phyloP scores from a whole-genome alignment of 2,113 vertebrate genomes.

The Tiliqua scincoides region DNA sequence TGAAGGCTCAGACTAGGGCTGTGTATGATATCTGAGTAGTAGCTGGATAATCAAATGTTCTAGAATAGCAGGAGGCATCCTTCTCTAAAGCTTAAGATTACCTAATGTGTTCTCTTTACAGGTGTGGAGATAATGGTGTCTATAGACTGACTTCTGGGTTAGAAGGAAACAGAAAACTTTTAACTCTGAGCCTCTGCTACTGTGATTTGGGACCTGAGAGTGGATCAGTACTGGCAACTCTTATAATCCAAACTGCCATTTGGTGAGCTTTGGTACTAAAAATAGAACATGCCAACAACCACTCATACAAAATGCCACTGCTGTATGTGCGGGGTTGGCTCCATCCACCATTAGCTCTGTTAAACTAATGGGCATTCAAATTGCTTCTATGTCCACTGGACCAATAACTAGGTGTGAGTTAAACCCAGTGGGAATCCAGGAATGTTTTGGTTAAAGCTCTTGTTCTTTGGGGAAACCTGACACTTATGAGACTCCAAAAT shows the following conservation, averaged over 20 bases:
- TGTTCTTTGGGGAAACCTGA: no score
- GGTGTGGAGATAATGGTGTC: constrained; percentile 66
- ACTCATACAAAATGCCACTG: no score
- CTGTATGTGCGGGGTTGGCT: no score
- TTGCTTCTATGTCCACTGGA: no score
- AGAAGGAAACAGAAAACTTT: constrained; percentile 54
- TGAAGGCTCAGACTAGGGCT: no score
- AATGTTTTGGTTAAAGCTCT: no score
- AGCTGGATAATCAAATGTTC: not conserved
- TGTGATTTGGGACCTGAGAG: constrained; percentile 69
- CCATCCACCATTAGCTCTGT: no score
- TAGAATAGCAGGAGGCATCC: not conserved
- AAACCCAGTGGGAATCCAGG: no score
- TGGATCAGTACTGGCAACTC: constrained; percentile 37
- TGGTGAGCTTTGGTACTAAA: constrained; percentile 52
- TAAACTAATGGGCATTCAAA: no score
- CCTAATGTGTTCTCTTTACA: constrained; percentile 39
- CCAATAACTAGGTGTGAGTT: no score
- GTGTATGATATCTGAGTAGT: not conserved
- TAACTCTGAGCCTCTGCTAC: constrained; percentile 67
- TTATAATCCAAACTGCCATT: constrained; percentile 57
- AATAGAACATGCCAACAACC: no score
- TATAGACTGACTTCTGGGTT: constrained; percentile 61
- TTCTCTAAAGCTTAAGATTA: not conserved
- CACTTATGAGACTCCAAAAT: no score